phyloP scores from a whole-genome alignment of 1,140 invertebrate species.

The Bombus waltoni region DNA sequence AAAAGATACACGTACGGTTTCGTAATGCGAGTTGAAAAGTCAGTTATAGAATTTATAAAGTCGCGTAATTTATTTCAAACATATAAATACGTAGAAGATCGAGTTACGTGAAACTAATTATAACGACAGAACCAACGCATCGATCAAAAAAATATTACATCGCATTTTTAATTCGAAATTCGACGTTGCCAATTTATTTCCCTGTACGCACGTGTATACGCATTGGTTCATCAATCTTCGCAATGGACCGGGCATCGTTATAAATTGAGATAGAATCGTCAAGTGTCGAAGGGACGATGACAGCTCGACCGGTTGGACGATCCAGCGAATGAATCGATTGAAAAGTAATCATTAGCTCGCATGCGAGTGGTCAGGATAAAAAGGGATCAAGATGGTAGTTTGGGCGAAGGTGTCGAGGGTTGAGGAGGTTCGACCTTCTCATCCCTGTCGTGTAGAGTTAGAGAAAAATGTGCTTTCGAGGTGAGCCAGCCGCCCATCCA shows the following conservation, averaged over 20 bases:
- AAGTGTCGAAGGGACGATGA: neutral
- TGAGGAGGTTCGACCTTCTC: constrained; percentile 31
- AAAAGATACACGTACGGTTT: too few species aligned
- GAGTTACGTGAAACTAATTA: too few species aligned
- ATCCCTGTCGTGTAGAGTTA: constrained; percentile 46
- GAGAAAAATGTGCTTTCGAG: constrained; percentile 66
- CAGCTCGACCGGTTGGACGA: too few species aligned
- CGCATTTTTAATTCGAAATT: too few species aligned
- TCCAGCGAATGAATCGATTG: constrained; percentile 29
- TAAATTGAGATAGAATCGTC: neutral
- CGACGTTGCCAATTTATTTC: neutral
- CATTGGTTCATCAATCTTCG: neutral
- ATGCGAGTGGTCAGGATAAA: constrained; percentile 24
- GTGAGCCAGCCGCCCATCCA: constrained; percentile 60
- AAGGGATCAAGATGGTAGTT: constrained; percentile 18
- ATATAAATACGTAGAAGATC: too few species aligned
- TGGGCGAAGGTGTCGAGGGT: constrained; percentile 36
- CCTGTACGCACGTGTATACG: neutral
- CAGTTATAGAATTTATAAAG: too few species aligned
- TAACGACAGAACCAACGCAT: too few species aligned
- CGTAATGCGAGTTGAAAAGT: too few species aligned
- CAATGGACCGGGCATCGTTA: neutral
- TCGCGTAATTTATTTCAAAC: too few species aligned
- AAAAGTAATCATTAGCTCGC: constrained; percentile 54
- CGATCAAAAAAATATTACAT: too few species aligned